phyloP scores from a whole-genome alignment of 2,888 invertebrate genomes.

The Meiosimyza decipiens region DNA sequence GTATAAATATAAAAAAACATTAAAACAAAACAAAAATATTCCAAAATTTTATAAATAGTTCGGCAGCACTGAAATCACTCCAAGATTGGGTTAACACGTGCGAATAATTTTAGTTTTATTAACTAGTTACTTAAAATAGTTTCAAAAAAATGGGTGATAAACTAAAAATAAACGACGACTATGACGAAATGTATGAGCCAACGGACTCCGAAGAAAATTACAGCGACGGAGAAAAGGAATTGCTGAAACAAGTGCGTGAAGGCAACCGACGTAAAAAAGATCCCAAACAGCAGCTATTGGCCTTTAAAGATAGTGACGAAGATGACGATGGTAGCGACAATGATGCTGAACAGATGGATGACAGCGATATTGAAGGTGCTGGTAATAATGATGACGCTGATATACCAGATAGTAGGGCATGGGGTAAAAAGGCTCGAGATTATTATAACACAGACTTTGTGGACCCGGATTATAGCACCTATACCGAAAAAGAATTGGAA shows the following conservation, averaged over 20 bases:
- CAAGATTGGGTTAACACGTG: background rate
- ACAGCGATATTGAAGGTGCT: slow-evolving; percentile 83
- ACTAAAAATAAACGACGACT: slow-evolving; percentile 48
- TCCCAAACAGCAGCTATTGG: slow-evolving; percentile 73
- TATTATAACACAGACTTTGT: slow-evolving; percentile 91
- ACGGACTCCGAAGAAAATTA: slow-evolving; percentile 81
- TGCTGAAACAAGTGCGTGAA: slow-evolving; percentile 73
- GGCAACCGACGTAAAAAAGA: slow-evolving; percentile 66
- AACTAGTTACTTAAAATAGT: background rate
- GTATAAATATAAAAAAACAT: too few species aligned
- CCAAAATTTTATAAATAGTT: too few species aligned
- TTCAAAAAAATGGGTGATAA: slow-evolving; percentile 51
- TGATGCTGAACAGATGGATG: slow-evolving; percentile 66
- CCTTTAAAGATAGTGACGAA: slow-evolving; percentile 67
- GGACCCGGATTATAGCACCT: slow-evolving; percentile 79
- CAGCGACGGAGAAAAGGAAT: slow-evolving; percentile 73
- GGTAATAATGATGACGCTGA: slow-evolving; percentile 68
- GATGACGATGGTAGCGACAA: slow-evolving; percentile 69
- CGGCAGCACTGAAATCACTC: too few species aligned
- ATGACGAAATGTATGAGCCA: slow-evolving; percentile 71
- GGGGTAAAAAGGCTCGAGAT: slow-evolving; percentile 84
- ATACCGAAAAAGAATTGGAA: slow-evolving; percentile 72
- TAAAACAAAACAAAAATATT: too few species aligned
- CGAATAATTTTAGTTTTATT: background rate
- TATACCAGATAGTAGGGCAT: slow-evolving; percentile 84